Conservation (phyloP, 2,888 invertebrate species). For the Melinaea marsaeus region DNA sequence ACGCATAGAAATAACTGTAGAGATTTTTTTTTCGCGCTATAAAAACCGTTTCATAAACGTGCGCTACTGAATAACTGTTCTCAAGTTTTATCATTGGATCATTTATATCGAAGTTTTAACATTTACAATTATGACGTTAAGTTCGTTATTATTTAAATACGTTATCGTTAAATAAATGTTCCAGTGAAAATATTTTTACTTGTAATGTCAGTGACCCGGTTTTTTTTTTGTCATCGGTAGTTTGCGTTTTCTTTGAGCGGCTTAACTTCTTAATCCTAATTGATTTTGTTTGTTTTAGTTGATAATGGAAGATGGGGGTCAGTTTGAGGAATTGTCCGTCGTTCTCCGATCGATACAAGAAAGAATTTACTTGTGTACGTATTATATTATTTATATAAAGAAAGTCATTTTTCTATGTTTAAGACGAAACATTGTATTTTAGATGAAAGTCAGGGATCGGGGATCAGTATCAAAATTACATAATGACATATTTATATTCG, state of each 20-base stretch:
- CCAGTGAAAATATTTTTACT: slow-evolving; percentile 43
- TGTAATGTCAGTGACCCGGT: slow-evolving; percentile 56
- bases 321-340: slow-evolving; percentile 51
- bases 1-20: slow-evolving; percentile 31
- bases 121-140: slow-evolving; percentile 11
- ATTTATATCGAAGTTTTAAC: slow-evolving; percentile 4
- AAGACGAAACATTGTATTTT: too few relatives aligned
- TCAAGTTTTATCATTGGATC: background rate
- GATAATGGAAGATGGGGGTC: slow-evolving; percentile 57
- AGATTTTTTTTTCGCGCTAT: slow-evolving; percentile 40
- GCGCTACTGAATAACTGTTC: slow-evolving; percentile 28
- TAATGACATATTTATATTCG: too few relatives aligned
- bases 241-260: slow-evolving; percentile 61
- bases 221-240: slow-evolving; percentile 50
- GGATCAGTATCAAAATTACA: too few relatives aligned
- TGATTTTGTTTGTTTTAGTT: slow-evolving; percentile 72
- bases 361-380: too few relatives aligned
- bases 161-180: slow-evolving; percentile 40
- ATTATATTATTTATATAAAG: too few relatives aligned
- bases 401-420: too few relatives aligned
- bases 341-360: slow-evolving; percentile 22
- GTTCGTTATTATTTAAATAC: slow-evolving; percentile 16
- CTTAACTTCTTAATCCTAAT: slow-evolving; percentile 76
- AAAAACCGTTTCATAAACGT: slow-evolving; percentile 45
- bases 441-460: too few relatives aligned